phyloP scores from a whole-genome alignment of 1,140 invertebrate genomes.

The Leptinotarsa undecemlineata region DNA sequence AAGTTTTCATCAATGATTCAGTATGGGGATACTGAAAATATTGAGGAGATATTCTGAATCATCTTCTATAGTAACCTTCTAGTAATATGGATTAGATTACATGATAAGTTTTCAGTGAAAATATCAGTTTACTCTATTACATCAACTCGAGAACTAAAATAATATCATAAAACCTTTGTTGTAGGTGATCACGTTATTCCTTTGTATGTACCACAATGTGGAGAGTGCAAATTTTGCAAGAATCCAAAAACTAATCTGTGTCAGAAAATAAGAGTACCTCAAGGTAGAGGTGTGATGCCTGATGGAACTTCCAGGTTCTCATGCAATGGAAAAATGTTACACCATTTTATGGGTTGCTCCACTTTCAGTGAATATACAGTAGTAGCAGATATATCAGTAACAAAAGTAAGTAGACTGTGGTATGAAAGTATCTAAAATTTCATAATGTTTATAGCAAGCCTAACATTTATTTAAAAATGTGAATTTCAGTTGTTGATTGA shows the following conservation, averaged over 20 bases:
- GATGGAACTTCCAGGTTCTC: slow-evolving; percentile 92
- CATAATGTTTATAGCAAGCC: no score
- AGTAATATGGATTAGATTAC: no score
- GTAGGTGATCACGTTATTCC: slow-evolving; percentile 95
- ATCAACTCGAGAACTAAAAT: no score
- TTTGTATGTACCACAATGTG: slow-evolving; percentile 94
- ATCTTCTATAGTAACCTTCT: no score
- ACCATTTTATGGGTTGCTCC: slow-evolving; percentile 98
- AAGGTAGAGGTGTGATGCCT: slow-evolving; percentile 92
- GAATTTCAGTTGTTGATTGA: no score
- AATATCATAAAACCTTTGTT: slow-evolving; percentile 2
- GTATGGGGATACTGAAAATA: no score
- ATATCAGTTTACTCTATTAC: no score
- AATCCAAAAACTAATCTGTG: slow-evolving; percentile 97
- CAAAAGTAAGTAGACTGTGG: slow-evolving; percentile 66
- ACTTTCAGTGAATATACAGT: slow-evolving; percentile 98
- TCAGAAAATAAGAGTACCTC: slow-evolving; percentile 86
- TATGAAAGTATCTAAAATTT: background rate
- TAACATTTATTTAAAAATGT: no score
- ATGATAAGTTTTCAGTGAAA: no score
- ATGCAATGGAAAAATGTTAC: slow-evolving; percentile 88
- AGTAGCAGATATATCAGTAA: slow-evolving; percentile 91
- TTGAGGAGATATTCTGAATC: no score
- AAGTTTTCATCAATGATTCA: no score
- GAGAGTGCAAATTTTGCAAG: slow-evolving; percentile 95